Base-by-base conservation (phyloP, 2,888 invertebrate species). In the Chironomus tentans region DNA sequence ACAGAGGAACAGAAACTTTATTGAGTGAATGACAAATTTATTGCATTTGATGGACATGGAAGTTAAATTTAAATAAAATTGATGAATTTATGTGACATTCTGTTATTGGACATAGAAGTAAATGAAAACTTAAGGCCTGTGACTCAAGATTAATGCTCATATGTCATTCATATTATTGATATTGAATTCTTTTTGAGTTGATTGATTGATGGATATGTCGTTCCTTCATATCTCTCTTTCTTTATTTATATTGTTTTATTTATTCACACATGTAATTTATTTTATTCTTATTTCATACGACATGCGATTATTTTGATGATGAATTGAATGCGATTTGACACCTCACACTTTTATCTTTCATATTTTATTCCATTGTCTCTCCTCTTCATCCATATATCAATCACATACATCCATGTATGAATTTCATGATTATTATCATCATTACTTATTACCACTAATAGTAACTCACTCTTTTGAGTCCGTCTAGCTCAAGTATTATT, bases 321-420 rank as follows among this genome's bases (percentile, higher is more conserved):
- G 72, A 72, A 72, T 72, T 72, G 72, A 62, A 72, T 62, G 21
- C 46, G 72, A 72, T 72, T 72, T 72, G 72, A 72, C 61, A 61
- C 62, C 72, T 72, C 72, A 61, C 72, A 61, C 72, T 61, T 61
- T 28, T 28, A 48, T 71, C 28, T 24, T 24, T 50, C 24, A 10
- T 56, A 71, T 7, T 61, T 50, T 18, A 22, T 22, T 65, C 22
- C 18, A 18, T 22, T 22, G 65, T 18, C 65, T 65, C 7, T 65
- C 7, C 38, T 10, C 38, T 38, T 38, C 38, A 38, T 38, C 38
- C 38, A 38, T 38, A 38, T 38, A 38, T 38, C 38, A 38, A 38
- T 38, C 38, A 38, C 28, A 28, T 28, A 24, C 1, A 28, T 28
- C n/a, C n/a, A n/a, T n/a, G 28, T 4, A 28, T 28, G 28, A 28